Conservation (phyloP, 2,113 vertebrate species). For the Murina feae region DNA sequence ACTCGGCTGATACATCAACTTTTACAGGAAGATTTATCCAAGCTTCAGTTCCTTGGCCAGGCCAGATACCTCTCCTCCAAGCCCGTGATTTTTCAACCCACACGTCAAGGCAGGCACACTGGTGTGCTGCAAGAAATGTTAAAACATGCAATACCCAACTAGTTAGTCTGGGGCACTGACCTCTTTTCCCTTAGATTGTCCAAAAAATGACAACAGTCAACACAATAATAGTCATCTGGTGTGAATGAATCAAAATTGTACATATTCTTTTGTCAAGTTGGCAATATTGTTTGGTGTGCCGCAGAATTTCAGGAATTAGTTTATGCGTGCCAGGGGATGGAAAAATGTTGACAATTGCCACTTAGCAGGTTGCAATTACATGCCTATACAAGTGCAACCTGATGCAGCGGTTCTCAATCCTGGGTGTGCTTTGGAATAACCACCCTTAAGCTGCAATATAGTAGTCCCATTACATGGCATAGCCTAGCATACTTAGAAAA, state of each 20-base stretch:
- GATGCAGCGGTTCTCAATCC: background rate
- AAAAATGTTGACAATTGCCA: background rate
- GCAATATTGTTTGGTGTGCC: background rate
- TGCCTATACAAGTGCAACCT: background rate
- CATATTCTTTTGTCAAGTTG: background rate
- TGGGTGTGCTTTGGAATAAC: background rate
- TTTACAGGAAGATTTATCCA: background rate
- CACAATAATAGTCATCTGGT: background rate
- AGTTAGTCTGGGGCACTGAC: background rate
- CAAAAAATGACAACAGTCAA: background rate
- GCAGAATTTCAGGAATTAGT: background rate
- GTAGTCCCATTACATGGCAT: background rate
- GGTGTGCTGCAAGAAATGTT: background rate
- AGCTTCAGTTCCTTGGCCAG: background rate
- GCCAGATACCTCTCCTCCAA: background rate
- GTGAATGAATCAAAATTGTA: background rate
- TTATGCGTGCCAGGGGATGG: background rate
- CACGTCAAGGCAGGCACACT: background rate
- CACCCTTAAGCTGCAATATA: background rate
- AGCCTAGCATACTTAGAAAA: background rate
- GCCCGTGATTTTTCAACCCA: background rate
- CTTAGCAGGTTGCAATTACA: background rate
- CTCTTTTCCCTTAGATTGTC: background rate
- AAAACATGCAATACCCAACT: background rate
- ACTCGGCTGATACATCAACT: background rate